Base-by-base conservation (phyloP, 1,140 invertebrate genomes). In the Capitella teleta region DNA sequence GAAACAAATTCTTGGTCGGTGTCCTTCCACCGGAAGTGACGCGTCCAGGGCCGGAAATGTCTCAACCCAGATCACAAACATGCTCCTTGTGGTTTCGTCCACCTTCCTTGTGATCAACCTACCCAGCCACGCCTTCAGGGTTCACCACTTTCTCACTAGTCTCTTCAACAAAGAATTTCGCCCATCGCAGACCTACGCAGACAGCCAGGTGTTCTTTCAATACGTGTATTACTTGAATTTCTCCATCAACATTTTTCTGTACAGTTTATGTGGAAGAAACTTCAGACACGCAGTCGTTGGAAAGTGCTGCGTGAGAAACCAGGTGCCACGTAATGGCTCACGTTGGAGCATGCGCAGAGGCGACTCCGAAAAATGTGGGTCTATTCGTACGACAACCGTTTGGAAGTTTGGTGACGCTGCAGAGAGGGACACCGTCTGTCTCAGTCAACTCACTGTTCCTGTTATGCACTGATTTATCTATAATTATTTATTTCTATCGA, bases 211-310 rank as follows among this genome's bases (percentile, higher is more conserved):
- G 23, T 49, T 63, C 18, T 61, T 57, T 26, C 61, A 62, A 46
- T 56, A 62, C 34, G 48, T 64, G 6, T 89, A 85, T 70, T 78
- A 86, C 59, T 81, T 82, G 10, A 87, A 87, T 66, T 89, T 87
- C 61, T 83, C 83, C 43, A 84, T 89, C 38, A 89, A 89, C 74
- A 88, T 90, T 67, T 74, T 83, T n/a, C 74, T 90, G n/a, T 89
- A 89, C 68, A 52, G 51, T n/a, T 23, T 58, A 6, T 60, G 58
- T 5, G 63, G 64, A 48, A 57, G 55, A 23, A 54, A 48, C 25
- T 61, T 61, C 49, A 46, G 60, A n/a, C n/a, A n/a, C n/a, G n/a
- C n/a, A n/a, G n/a, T n/a, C n/a, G n/a, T n/a, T n/a, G n/a, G n/a
- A n/a, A n/a, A n/a, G n/a, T n/a, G n/a, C n/a, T n/a, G n/a, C n/a